Conservation (phyloP, 2,797 vertebrate species). For the Catamblyrhynchus diadema region DNA sequence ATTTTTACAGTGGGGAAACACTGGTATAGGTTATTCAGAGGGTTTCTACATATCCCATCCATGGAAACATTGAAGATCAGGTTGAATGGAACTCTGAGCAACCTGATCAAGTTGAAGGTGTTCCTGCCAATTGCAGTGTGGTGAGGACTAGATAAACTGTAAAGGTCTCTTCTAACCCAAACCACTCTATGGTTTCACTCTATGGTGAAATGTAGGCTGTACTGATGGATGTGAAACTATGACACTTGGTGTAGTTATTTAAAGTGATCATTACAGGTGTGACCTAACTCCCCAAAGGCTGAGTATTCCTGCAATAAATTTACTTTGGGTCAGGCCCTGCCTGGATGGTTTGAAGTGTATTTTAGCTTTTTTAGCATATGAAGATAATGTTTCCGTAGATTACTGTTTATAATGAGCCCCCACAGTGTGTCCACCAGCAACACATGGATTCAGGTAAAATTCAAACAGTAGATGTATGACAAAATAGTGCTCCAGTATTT, state of each 20-base stretch:
- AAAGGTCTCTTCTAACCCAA: neutral
- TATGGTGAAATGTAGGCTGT: neutral
- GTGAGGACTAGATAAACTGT: too few species aligned
- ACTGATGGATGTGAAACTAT: neutral
- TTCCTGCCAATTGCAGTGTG: neutral
- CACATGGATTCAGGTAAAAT: neutral
- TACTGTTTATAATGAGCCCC: neutral
- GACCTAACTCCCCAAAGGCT: neutral
- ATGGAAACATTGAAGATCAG: neutral
- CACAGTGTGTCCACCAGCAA: neutral
- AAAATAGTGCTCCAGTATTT: neutral
- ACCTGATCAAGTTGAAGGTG: neutral
- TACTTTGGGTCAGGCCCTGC: neutral
- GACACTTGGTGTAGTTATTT: neutral
- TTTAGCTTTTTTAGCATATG: neutral
- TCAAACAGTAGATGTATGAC: rapidly evolving
- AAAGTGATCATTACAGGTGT: neutral
- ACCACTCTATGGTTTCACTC: too few species aligned
- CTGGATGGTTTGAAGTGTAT: neutral
- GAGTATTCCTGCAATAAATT: neutral
- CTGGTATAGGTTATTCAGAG: neutral
- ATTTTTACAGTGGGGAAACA: neutral
- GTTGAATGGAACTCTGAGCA: neutral
- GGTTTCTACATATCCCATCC: neutral
- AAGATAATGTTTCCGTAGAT: neutral